Conservation (phyloP, 2,888 invertebrate species). For the Acanthococcus lagerstroemiae region DNA sequence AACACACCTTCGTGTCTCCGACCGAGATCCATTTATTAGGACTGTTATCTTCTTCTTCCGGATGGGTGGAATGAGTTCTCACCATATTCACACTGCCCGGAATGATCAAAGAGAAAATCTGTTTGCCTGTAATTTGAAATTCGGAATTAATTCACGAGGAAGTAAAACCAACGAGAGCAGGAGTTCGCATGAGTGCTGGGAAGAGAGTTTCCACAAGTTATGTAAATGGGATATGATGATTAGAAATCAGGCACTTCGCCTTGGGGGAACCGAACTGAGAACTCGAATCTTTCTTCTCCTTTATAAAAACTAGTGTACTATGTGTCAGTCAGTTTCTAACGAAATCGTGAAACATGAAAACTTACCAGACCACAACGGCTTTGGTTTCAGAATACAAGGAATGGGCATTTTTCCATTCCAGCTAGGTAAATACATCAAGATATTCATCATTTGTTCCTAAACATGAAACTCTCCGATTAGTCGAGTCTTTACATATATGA, state of each 20-base stretch:
- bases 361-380: constrained; percentile 84
- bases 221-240: too few relatives aligned
- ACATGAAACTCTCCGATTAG: constrained; percentile 12
- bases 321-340: too few relatives aligned
- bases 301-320: too few relatives aligned
- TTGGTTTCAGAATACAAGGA: constrained; percentile 92
- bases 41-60: constrained; percentile 96
- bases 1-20: constrained; percentile 82
- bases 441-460: constrained; percentile 92
- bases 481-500: too few relatives aligned
- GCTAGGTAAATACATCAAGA: constrained; percentile 95
- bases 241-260: too few relatives aligned
- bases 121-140: constrained; percentile 53
- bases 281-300: too few relatives aligned
- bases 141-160: neutral
- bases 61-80: constrained; percentile 95
- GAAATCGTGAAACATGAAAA: neutral
- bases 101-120: constrained; percentile 94
- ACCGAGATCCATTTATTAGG: constrained; percentile 99
- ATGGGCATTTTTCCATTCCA: constrained; percentile 99
- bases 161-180: too few relatives aligned
- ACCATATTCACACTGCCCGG: constrained; percentile 97
- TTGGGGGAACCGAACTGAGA: too few relatives aligned
- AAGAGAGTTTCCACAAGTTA: too few relatives aligned
- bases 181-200: too few relatives aligned